Percentiles rank a stretch among this genome's conserved stretches.
phyloP scores from a whole-genome alignment of 2,888 invertebrate species.

The Acronicta aceris region DNA sequence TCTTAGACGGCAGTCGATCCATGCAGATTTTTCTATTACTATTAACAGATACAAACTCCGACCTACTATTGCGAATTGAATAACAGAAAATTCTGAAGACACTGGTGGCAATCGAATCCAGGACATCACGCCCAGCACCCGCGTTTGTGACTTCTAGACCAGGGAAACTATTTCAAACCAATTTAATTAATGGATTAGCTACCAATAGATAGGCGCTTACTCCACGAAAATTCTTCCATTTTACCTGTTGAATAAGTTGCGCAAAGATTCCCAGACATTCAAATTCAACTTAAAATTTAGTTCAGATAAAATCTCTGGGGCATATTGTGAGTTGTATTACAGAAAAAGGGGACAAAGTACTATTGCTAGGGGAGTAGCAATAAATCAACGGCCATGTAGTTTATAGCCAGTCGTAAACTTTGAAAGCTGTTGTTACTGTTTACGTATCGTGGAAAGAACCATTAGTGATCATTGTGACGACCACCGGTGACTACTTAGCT shows the following conservation, averaged over 20 bases:
- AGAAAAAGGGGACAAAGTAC: constrained; percentile 51
- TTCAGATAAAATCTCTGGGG: constrained; percentile 41
- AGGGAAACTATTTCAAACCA: too few relatives aligned
- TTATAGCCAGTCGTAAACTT: constrained; percentile 65
- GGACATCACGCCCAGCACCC: too few relatives aligned
- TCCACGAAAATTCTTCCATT: too few relatives aligned
- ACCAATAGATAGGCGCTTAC: too few relatives aligned
- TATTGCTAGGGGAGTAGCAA: constrained; percentile 52
- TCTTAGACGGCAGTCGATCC: too few relatives aligned
- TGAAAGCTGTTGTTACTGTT: constrained; percentile 62
- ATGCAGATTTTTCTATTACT: too few relatives aligned
- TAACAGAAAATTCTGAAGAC: too few relatives aligned
- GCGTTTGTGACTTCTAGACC: too few relatives aligned
- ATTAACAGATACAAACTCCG: too few relatives aligned
- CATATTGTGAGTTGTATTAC: constrained; percentile 31
- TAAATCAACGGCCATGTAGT: constrained; percentile 61
- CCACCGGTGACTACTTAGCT: constrained; percentile 9
- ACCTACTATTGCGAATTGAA: too few relatives aligned
- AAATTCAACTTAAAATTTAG: constrained; percentile 35
- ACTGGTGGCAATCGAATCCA: too few relatives aligned
- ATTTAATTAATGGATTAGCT: too few relatives aligned
- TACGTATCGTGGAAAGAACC: constrained; percentile 52
- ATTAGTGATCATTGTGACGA: constrained; percentile 55
- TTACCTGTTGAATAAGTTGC: constrained; percentile 57
- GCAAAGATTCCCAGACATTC: constrained; percentile 26